Percentiles rank a stretch among this genome's conserved stretches.
Conservation (phyloP, 2,113 vertebrate genomes). For the Eira barbara region DNA sequence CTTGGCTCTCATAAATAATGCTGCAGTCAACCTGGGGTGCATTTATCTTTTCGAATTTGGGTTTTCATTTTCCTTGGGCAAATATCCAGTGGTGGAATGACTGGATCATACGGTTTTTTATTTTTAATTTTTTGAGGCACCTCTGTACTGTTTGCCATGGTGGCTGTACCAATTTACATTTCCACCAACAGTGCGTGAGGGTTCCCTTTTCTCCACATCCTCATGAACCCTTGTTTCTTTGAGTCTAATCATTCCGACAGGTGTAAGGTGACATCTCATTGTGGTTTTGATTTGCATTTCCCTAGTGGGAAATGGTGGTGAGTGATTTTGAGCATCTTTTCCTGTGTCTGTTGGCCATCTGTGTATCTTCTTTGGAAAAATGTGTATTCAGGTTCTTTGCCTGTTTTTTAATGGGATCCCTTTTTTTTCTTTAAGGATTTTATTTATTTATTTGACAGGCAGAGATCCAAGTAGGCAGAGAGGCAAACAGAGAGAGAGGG, state of each 20-base stretch:
- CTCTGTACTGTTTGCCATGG: not conserved
- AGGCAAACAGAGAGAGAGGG: too few relatives aligned
- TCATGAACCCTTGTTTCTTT: not conserved
- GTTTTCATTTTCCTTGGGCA: not conserved
- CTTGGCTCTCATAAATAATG: not conserved
- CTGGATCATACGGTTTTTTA: not conserved
- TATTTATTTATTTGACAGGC: too few relatives aligned
- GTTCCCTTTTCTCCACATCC: not conserved
- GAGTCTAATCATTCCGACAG: not conserved
- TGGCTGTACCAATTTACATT: not conserved
- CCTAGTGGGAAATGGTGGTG: not conserved
- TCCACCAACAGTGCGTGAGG: not conserved
- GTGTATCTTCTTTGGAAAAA: not conserved
- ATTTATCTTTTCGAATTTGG: not conserved
- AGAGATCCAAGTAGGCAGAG: too few relatives aligned
- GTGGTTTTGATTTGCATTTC: not conserved
- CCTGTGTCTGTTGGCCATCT: not conserved
- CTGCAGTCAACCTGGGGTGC: not conserved
- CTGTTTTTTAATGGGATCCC: not conserved
- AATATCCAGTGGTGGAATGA: not conserved
- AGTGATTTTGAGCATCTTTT: not conserved
- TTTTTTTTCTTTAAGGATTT: not conserved
- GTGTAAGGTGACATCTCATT: not conserved
- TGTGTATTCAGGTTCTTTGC: not conserved
- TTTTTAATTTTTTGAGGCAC: not conserved